Conservation (phyloP, 1,140 invertebrate species). For the Bombus waltoni region DNA sequence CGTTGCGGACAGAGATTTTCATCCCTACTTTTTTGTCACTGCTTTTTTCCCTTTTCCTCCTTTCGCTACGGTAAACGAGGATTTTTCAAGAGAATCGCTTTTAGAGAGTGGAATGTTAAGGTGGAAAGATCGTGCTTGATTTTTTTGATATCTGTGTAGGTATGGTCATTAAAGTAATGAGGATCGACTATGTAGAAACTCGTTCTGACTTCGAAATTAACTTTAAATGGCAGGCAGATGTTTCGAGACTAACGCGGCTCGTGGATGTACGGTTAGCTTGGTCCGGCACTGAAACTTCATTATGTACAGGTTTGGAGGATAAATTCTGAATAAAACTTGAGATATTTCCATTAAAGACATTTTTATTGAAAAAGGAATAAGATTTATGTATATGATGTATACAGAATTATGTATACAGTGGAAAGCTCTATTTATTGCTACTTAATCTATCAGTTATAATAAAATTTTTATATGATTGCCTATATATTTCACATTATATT, state of each 20-base stretch:
- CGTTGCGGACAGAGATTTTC: conserved; percentile 4
- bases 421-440: too few species aligned
- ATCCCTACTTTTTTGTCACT: background rate
- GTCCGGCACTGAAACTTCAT: background rate
- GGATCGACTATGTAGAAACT: background rate
- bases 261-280: background rate
- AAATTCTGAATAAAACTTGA: too few species aligned
- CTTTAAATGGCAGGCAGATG: background rate
- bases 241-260: background rate
- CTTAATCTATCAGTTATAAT: too few species aligned
- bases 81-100: background rate
- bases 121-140: background rate
- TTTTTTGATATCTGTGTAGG: background rate
- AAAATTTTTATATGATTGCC: too few species aligned
- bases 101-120: background rate
- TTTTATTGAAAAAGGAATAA: too few species aligned
- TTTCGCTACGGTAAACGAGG: background rate
- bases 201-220: background rate
- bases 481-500: too few species aligned
- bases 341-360: too few species aligned
- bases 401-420: too few species aligned
- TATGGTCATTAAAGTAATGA: background rate
- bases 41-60: background rate
- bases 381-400: too few species aligned
- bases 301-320: background rate